phyloP scores from a whole-genome alignment of 2,113 vertebrate genomes.

The Seriola quinqueradiata region DNA sequence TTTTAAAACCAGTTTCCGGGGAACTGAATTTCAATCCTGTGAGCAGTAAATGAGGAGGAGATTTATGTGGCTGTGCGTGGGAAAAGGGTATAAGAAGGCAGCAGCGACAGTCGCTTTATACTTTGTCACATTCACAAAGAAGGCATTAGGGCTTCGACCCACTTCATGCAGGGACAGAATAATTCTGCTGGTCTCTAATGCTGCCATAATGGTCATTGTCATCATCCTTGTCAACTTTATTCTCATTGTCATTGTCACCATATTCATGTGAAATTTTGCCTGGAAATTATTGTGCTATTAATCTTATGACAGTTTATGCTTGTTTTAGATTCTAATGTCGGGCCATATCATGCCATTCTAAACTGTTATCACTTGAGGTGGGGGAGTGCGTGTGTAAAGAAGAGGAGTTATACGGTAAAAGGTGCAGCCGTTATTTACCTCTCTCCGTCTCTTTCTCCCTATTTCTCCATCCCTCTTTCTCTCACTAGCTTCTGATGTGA shows the following conservation, averaged over 20 bases:
- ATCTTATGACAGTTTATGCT: slow-evolving; percentile 43
- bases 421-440: slow-evolving; percentile 40
- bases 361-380: neutral
- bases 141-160: slow-evolving; percentile 67
- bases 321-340: slow-evolving; percentile 9
- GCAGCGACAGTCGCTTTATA: slow-evolving; percentile 70
- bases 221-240: slow-evolving; percentile 56
- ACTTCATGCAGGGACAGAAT: slow-evolving; percentile 59
- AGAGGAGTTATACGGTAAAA: slow-evolving; percentile 24
- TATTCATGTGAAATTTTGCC: slow-evolving; percentile 32
- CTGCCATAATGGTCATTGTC: slow-evolving; percentile 59
- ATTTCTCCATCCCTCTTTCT: slow-evolving; percentile 58
- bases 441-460: slow-evolving; percentile 51
- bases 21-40: slow-evolving; percentile 76
- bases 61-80: slow-evolving; percentile 74
- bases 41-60: slow-evolving; percentile 74
- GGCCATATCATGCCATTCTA: slow-evolving; percentile 1
- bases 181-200: slow-evolving; percentile 61
- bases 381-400: slow-evolving; percentile 5
- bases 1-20: slow-evolving; percentile 73
- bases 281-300: slow-evolving; percentile 24
- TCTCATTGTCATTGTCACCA: slow-evolving; percentile 36
- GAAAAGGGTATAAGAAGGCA: slow-evolving; percentile 69
- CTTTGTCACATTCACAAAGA: slow-evolving; percentile 78
- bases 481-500: slow-evolving; percentile 59